These are phyloP conservation scores for Nebria salina DNA, from an alignment of 2,888 invertebrate genomes.

Conservation along the genomic window DNA sequence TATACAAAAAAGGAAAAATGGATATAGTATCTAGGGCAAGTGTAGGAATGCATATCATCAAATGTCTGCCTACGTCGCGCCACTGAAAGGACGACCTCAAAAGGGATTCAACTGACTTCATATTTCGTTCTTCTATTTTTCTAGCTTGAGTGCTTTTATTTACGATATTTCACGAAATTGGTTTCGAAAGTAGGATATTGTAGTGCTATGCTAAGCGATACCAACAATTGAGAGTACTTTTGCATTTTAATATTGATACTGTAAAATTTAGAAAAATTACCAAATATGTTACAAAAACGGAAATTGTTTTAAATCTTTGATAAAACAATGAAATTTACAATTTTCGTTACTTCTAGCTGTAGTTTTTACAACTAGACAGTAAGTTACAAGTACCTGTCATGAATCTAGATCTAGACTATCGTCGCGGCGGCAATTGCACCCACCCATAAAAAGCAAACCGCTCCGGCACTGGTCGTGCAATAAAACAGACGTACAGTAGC, in stretches of 20 bases:
- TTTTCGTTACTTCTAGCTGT: no score
- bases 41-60: not conserved
- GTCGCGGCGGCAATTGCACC: not conserved
- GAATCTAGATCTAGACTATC: not conserved
- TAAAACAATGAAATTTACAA: no score
- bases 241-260: no score
- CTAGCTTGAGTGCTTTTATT: not conserved
- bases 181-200: not conserved
- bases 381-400: constrained; percentile 7
- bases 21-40: not conserved
- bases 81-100: not conserved
- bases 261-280: no score
- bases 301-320: no score
- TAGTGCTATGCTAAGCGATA: no score
- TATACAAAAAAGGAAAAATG: not conserved
- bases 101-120: not conserved
- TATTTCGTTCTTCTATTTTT: not conserved
- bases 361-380: not conserved
- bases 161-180: not conserved
- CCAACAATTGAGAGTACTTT: no score
- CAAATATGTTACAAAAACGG: no score
- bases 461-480: not conserved
- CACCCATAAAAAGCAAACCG: not conserved
- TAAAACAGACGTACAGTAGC: constrained; percentile 14
- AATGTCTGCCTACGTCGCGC: not conserved